Evolutionary conservation across 2,888 invertebrate genomes (phyloP).

Genomic region (Acronicta aceris): DNA sequence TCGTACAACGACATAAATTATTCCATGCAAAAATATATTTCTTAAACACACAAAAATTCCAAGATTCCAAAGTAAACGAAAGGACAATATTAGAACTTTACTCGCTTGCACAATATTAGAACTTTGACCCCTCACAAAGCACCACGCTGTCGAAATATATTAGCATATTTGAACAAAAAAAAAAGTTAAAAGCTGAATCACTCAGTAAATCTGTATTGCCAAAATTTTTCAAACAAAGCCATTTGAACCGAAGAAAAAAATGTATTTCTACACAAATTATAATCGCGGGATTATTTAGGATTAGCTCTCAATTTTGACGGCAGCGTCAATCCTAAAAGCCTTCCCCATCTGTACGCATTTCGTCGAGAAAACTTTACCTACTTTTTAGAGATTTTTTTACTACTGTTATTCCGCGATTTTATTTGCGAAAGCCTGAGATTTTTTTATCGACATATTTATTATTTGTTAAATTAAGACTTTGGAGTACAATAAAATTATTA

Average conservation of each 20-base stretch:
- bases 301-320: constrained; percentile 58
- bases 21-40: neutral
- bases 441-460: too few relatives aligned
- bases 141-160: constrained; percentile 20
- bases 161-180: constrained; percentile 29
- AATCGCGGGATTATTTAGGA: constrained; percentile 52
- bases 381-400: constrained; percentile 28
- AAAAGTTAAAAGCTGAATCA: constrained; percentile 21
- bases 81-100: constrained; percentile 11
- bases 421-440: too few relatives aligned
- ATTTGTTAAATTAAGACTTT: too few relatives aligned
- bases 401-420: neutral
- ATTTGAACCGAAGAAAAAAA: constrained; percentile 23
- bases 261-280: constrained; percentile 54
- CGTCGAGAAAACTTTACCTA: constrained; percentile 35
- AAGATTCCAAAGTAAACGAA: constrained; percentile 6
- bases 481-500: too few relatives aligned
- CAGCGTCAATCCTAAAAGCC: constrained; percentile 46
- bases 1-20: too few relatives aligned
- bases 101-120: constrained; percentile 20
- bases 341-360: constrained; percentile 33
- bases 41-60: neutral
- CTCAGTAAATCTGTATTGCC: constrained; percentile 26
- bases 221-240: constrained; percentile 32
- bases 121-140: constrained; percentile 16